Evolutionary conservation across 2,888 invertebrate genomes (phyloP), one percentile per base, ranked within the genome.

Genomic region (Agapostemon virescens): DNA sequence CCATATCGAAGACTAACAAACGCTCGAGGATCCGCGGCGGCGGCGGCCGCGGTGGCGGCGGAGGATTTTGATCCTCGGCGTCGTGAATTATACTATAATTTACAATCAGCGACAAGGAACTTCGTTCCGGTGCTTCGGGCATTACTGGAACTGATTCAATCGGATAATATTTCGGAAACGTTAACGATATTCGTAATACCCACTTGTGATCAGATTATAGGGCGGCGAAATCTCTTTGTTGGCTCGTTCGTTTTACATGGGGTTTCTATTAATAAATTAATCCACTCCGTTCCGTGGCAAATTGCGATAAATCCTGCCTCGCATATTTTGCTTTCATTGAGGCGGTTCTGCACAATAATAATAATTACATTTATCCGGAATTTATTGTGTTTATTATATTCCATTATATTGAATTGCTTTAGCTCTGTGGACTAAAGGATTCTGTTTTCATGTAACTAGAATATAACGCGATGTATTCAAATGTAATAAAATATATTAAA

Each of bases 1-100:
- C 36, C 69, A 55, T 58, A 61, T 63, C 58, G 38, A 45, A 42
- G 42, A 42, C 23, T 61, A 63, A 42, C 26, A 58, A 23, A 58
- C 13, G 73, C 20, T 33, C 13, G 40, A 74, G 58, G 17, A 30
- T 61, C 6, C 30, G 11, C 30, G 58, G 9, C 9, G 9, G 20
- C 58, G 58, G 3, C 45, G n/a, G 20, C 6, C 30, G 11, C 30
- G 58, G 9, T 4, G 9, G 20, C 58, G 58, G 3, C 45, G n/a
- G 20, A 61, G 20, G 30, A 61, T 61, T 30, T 61, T 61, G 58
- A 30, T 61, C 17, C 58, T 30, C 20, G 58, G 30, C 30, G 9
- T 30, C 17, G 20, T 17, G 58, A 61, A 61, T 55, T 30, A 30
- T 58, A 58, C 30, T 58, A 30, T 17, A 30, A 7, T 30, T 17